Evolutionary conservation across 2,113 vertebrate genomes (phyloP).

Genomic region (Semnopithecus entellus): DNA sequence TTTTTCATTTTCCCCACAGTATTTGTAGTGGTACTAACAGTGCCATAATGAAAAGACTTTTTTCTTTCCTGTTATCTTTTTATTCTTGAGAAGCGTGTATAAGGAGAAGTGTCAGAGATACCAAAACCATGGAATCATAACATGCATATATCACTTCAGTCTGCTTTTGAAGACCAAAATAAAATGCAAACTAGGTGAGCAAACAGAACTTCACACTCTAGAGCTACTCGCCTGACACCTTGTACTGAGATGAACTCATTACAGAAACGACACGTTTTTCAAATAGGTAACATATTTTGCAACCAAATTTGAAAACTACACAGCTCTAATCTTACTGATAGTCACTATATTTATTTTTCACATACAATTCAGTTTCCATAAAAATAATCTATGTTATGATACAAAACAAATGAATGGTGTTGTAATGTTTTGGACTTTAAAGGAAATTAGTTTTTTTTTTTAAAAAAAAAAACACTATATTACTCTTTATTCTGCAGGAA

Average conservation of each 20-base stretch:
- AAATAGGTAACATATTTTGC: slow-evolving; percentile 9
- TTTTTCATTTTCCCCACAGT: neutral
- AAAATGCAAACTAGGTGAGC: neutral
- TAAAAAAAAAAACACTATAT: neutral
- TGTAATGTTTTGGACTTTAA: neutral
- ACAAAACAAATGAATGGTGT: slow-evolving; percentile 33
- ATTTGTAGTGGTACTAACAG: neutral
- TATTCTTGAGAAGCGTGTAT: neutral
- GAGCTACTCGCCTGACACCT: neutral
- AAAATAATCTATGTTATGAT: slow-evolving; percentile 52
- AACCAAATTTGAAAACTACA: slow-evolving; percentile 12
- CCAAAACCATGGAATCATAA: neutral
- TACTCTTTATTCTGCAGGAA: neutral
- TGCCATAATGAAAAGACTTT: neutral
- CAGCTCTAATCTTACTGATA: neutral
- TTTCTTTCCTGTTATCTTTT: neutral
- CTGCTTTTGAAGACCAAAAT: slow-evolving; percentile 48
- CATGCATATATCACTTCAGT: neutral
- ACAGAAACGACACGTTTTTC: slow-evolving; percentile 34
- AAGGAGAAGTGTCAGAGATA: neutral
- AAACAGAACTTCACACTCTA: slow-evolving; percentile 4
- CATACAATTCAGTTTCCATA: neutral
- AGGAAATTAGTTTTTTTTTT: neutral
- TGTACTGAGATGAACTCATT: slow-evolving; percentile 1
- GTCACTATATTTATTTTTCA: neutral